Percentiles rank a stretch among this genome's conserved stretches.
phyloP scores from a whole-genome alignment of 2,888 invertebrate genomes.

The Leucoma salicis region DNA sequence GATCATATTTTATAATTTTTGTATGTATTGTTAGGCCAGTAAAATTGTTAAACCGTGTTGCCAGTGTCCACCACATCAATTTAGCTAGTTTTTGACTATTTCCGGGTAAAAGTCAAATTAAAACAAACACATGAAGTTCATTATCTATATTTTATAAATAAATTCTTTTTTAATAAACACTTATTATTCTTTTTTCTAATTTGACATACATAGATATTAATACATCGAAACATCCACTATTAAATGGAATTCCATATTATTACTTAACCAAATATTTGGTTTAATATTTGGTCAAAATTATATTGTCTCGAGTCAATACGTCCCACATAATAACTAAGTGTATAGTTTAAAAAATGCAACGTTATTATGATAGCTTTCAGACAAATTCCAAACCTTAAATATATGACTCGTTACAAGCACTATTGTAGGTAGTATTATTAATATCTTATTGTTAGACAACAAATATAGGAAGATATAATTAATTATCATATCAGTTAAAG shows the following conservation, averaged over 20 bases:
- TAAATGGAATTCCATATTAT: conserved; percentile 55
- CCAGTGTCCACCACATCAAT: no score
- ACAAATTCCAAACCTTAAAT: conserved; percentile 40
- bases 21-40: no score
- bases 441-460: conserved; percentile 43
- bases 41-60: no score
- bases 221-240: conserved; percentile 56
- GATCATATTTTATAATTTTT: no score
- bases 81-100: neutral
- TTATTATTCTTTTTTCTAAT: conserved; percentile 58
- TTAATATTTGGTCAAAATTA: conserved; percentile 73
- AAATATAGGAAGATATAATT: conserved; percentile 36
- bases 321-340: conserved; percentile 43
- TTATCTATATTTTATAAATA: conserved; percentile 61
- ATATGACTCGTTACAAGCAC: conserved; percentile 35
- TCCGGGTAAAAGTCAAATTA: conserved; percentile 12
- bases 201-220: conserved; percentile 69
- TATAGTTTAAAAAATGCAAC: conserved; percentile 44
- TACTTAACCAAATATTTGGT: conserved; percentile 71
- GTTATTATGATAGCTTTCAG: conserved; percentile 35
- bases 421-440: conserved; percentile 44
- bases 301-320: conserved; percentile 68
- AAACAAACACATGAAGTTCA: conserved; percentile 38
- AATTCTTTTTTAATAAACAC: conserved; percentile 77
- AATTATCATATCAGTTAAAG: conserved; percentile 45